These are phyloP conservation scores for Rana temporaria DNA, from an alignment of 2,113 vertebrate species.

Conservation along the genomic window DNA sequence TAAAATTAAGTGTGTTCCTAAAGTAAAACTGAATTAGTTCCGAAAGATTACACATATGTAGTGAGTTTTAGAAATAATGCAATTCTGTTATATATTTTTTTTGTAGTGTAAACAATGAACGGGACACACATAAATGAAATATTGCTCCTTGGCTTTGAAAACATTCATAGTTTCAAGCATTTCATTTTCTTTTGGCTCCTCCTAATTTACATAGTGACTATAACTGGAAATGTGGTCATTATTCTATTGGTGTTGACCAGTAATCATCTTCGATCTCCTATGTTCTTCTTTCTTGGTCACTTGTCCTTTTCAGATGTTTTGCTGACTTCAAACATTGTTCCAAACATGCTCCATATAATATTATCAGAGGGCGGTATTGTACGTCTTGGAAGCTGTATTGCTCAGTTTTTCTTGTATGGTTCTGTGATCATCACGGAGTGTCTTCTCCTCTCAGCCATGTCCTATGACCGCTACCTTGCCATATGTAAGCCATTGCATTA, in stretches of 20 bases:
- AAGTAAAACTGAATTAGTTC: too few species aligned
- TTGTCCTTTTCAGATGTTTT: too few species aligned
- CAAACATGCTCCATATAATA: neutral
- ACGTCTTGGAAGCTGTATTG: neutral
- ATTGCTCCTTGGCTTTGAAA: neutral
- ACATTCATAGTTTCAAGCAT: neutral
- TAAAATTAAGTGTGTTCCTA: too few species aligned
- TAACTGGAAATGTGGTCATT: neutral
- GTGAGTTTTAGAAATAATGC: too few species aligned
- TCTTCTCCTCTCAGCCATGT: constrained; percentile 61
- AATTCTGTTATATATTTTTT: neutral
- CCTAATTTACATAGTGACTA: neutral
- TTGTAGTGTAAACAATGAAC: neutral
- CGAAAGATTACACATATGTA: too few species aligned
- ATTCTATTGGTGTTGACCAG: neutral
- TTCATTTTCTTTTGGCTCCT: neutral
- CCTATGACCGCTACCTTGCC: constrained; percentile 64
- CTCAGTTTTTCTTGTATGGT: constrained; percentile 3
- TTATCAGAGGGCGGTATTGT: neutral
- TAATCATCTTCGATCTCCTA: neutral
- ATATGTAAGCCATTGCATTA: constrained; percentile 54
- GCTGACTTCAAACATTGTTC: too few species aligned
- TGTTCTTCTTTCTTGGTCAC: neutral
- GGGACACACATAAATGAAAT: neutral
- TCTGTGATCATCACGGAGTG: constrained; percentile 45